A percentile compares a stretch with the other conserved stretches of the same genome.
Conservation (phyloP, 2,113 vertebrate genomes). For the Oreotrochilus melanogaster region DNA sequence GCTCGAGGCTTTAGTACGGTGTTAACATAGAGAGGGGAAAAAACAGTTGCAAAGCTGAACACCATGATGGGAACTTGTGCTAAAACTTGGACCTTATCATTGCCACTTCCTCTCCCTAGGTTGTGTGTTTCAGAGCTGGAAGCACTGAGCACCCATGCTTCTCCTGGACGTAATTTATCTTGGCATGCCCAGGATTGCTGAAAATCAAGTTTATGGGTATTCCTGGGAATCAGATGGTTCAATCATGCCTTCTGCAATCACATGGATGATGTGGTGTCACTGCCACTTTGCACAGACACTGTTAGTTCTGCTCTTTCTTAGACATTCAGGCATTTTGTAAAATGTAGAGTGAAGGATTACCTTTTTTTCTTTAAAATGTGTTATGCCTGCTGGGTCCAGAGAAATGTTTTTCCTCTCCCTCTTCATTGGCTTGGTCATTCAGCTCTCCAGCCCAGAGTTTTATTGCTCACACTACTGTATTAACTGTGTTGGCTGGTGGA, state of each 20-base stretch:
- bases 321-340: background rate
- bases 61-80: background rate
- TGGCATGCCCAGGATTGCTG: background rate
- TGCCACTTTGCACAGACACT: background rate
- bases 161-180: background rate
- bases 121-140: background rate
- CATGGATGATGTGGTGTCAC: background rate
- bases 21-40: background rate
- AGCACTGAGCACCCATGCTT: background rate
- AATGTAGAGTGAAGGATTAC: background rate
- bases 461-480: background rate
- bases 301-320: background rate
- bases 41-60: background rate
- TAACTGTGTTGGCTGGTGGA: background rate
- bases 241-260: background rate
- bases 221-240: background rate
- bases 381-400: background rate
- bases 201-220: background rate
- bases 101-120: background rate
- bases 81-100: background rate
- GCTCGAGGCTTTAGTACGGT: background rate
- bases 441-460: background rate
- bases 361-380: no score
- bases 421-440: background rate
- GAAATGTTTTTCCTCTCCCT: background rate